Base-by-base conservation (phyloP, 2,888 invertebrate genomes). In the Drosophila leonis region DNA sequence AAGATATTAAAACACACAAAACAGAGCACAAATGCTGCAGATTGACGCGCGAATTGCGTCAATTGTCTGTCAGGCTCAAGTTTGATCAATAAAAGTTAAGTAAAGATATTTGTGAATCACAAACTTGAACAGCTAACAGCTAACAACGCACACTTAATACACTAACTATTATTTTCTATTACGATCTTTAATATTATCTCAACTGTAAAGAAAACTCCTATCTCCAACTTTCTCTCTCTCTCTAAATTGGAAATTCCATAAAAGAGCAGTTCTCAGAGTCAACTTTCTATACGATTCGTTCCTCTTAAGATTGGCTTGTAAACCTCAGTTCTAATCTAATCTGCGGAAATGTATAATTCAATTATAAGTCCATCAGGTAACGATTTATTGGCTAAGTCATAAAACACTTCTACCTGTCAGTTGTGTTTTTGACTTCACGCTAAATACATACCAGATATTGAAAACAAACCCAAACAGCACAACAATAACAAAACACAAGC, bases 321-420 rank as follows among this genome's bases (percentile, higher is more conserved):
- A n/a, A 44, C n/a, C 18, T 18, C 5, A 31, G 37, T 1, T 18
- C 48, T 39, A 79, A 83, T 83, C 81, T 83, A 81, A 83, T 73
- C 79, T 39, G 35, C 49, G 42, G 12, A 39, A 49, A 46, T 42
- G 29, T 29, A 20, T 57, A 59, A 78, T 71, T 70, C 62, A 71
- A 87, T 83, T 88, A 78, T 71, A 78, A 88, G 73, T 48, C 67
- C 82, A 82, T 78, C 72, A 90, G 59, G 6, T 42, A 64, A 42
- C 71, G 56, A 78, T 84, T 89, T 87, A 52, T 69, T 59, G 66
- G 57, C 39, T 61, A 65, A 60, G 72, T 68, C 86, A 55, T 88
- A 82, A 84, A 72, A 62, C 65, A 67, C 65, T 74, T 24, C 31
- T 39, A 52, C 48, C 69, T 88, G 76, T 71, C 66, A 94, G 62